Percentiles rank a stretch among this genome's conserved stretches.
phyloP scores from a whole-genome alignment of 2,113 vertebrate genomes.

The Sisor rabdophorus region DNA sequence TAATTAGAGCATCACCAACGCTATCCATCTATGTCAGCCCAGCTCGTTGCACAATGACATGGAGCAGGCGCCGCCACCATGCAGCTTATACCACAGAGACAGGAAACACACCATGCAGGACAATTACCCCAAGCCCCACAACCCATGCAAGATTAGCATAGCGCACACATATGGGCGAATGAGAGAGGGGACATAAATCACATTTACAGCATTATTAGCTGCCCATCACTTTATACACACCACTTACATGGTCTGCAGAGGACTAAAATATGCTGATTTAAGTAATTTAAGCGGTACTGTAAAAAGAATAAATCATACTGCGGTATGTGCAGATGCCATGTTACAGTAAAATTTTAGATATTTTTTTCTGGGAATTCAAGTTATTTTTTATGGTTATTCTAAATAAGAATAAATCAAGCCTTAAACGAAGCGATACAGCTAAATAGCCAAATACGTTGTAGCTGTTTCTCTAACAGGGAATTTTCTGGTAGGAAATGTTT shows the following conservation, averaged over 20 bases:
- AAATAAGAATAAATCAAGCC: not conserved
- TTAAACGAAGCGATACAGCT: not conserved
- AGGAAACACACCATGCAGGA: conserved; percentile 27
- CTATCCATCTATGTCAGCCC: conserved; percentile 45
- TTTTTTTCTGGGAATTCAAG: not conserved
- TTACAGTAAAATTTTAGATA: not conserved
- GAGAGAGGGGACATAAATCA: conserved; percentile 32
- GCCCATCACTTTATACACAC: conserved; percentile 11
- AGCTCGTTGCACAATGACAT: conserved; percentile 20
- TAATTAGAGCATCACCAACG: conserved; percentile 44
- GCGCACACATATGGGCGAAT: conserved; percentile 14
- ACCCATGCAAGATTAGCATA: conserved; percentile 10
- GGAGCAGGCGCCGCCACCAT: conserved; percentile 21
- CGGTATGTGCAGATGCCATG: not conserved
- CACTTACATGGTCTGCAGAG: conserved; percentile 4
- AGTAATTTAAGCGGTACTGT: not conserved
- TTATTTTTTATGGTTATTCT: not conserved
- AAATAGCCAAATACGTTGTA: not conserved
- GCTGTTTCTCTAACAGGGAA: not conserved
- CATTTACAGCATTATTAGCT: conserved; percentile 28
- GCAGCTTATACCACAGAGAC: conserved; percentile 13
- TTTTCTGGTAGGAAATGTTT: not conserved
- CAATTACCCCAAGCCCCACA: conserved; percentile 18
- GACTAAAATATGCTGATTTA: conserved; percentile 16
- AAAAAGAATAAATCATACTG: not conserved